phyloP scores from a whole-genome alignment of 2,888 invertebrate species.

The Eubasilissa splendida region DNA sequence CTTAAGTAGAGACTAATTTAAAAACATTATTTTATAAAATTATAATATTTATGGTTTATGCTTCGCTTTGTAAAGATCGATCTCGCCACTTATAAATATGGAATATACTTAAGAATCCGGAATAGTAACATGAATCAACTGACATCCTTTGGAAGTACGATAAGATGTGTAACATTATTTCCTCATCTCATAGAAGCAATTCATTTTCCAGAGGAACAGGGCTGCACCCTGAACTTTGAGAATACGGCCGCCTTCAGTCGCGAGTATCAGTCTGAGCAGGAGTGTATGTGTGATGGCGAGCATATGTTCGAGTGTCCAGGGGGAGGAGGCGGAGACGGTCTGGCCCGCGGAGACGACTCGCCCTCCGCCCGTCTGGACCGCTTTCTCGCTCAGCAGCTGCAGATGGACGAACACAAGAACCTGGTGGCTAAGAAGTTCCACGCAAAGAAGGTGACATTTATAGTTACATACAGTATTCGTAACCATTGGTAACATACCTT shows the following conservation, averaged over 20 bases:
- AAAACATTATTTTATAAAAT: no score
- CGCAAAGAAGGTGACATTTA: constrained; percentile 68
- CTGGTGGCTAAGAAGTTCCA: constrained; percentile 85
- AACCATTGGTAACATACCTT: no score
- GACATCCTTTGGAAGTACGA: no score
- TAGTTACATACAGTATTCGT: no score
- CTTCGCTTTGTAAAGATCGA: no score
- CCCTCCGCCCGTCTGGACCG: constrained; percentile 76
- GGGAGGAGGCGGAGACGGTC: constrained; percentile 62
- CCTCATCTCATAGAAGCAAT: no score
- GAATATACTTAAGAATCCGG: no score
- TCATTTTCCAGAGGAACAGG: constrained; percentile 79
- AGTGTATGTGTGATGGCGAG: constrained; percentile 98
- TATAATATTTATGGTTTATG: no score
- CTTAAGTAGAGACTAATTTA: no score
- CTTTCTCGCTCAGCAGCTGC: constrained; percentile 72
- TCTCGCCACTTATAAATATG: no score
- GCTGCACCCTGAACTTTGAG: constrained; percentile 92
- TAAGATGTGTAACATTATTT: no score
- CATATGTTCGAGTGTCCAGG: constrained; percentile 96
- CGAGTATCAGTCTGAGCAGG: constrained; percentile 91
- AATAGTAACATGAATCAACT: no score
- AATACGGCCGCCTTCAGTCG: constrained; percentile 97
- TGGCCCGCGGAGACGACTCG: constrained; percentile 58
- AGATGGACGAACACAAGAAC: constrained; percentile 77